Conservation (phyloP, 2,797 vertebrate genomes). For the Anguilla marmorata region DNA sequence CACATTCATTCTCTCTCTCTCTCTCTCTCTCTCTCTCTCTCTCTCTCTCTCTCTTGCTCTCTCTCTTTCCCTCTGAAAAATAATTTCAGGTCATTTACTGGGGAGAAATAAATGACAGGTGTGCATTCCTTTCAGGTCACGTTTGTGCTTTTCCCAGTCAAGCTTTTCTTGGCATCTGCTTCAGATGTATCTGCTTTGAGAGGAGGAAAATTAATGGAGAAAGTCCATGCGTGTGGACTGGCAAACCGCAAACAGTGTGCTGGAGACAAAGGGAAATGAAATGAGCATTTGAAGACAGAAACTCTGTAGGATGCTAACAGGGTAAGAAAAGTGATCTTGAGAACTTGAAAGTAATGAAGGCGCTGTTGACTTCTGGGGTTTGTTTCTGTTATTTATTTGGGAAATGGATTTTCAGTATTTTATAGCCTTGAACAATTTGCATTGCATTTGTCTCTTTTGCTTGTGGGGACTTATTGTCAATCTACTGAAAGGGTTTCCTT, state of each 20-base stretch:
- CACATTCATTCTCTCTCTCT: no score
- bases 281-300: neutral
- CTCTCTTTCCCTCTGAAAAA: neutral
- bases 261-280: constrained; percentile 1
- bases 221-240: neutral
- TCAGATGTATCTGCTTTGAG: constrained; percentile 26
- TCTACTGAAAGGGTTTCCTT: neutral
- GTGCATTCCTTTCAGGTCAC: constrained; percentile 39
- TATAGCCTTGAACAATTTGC: neutral
- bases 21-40: neutral
- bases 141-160: constrained; percentile 27
- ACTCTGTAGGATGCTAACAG: neutral
- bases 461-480: neutral
- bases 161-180: constrained; percentile 35
- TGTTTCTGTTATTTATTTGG: constrained; percentile 2
- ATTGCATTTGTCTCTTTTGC: constrained; percentile 14
- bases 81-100: constrained; percentile 26
- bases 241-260: neutral
- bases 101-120: constrained; percentile 39
- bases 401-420: neutral
- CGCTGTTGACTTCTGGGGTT: neutral
- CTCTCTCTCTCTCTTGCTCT: neutral
- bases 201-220: constrained; percentile 20
- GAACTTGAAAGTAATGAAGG: neutral
- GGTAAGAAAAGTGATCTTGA: constrained; percentile 25